phyloP scores from a whole-genome alignment of 2,888 invertebrate species.

The Blastobasis adustella region DNA sequence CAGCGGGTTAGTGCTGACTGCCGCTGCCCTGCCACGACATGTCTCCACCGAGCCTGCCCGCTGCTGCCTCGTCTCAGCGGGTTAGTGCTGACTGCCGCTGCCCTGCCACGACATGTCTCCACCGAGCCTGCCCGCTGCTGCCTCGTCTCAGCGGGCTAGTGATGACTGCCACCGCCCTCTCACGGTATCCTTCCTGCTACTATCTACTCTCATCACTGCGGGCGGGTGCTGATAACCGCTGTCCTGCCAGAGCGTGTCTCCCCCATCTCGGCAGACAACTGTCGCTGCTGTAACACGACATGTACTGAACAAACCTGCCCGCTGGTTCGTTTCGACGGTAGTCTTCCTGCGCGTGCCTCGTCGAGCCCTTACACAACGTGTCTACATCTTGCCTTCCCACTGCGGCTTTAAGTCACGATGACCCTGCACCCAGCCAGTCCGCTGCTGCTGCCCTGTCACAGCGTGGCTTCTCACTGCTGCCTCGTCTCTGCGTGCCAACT shows the following conservation, averaged over 20 bases:
- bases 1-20: background rate
- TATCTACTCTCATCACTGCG: no score
- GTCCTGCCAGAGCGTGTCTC: conserved; percentile 5
- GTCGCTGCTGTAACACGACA: no score
- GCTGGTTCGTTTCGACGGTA: no score
- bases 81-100: background rate
- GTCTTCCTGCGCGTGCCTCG: no score
- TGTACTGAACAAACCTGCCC: no score
- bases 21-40: background rate
- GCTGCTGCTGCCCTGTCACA: background rate
- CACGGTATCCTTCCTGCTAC: background rate
- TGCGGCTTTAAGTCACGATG: background rate
- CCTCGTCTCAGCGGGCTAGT: conserved; percentile 3
- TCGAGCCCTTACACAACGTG: background rate
- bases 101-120: background rate
- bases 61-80: background rate
- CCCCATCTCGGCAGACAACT: no score
- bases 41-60: no score
- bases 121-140: conserved; percentile 1
- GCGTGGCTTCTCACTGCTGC: background rate
- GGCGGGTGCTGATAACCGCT: background rate
- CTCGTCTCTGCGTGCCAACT: background rate
- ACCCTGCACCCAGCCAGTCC: background rate
- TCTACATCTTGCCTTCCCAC: no score
- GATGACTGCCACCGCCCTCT: background rate